Percentiles rank a stretch among this genome's conserved stretches.
These are phyloP conservation scores for Xiphophorus maculatus DNA, from an alignment of 2,113 vertebrate species.

Conservation along the genomic window DNA sequence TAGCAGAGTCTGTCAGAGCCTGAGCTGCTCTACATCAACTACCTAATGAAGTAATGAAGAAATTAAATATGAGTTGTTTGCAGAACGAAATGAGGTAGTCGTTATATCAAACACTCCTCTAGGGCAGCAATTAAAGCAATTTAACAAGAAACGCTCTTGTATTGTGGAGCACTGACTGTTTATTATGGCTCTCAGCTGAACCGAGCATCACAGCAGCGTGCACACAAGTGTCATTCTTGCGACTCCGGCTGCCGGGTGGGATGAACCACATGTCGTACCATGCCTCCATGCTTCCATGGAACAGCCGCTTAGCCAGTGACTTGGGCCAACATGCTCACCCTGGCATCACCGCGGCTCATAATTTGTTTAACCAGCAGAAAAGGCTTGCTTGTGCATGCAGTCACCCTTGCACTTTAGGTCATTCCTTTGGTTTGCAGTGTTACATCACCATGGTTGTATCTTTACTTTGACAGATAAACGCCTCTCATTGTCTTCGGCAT, in stretches of 20 bases:
- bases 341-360: slow-evolving; percentile 41
- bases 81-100: background rate
- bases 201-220: slow-evolving; percentile 36
- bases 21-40: slow-evolving; percentile 19
- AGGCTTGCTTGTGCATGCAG: slow-evolving; percentile 34
- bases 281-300: slow-evolving; percentile 50
- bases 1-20: background rate
- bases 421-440: slow-evolving; percentile 20
- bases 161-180: slow-evolving; percentile 9
- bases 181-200: slow-evolving; percentile 28
- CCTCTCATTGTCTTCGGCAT: slow-evolving; percentile 27
- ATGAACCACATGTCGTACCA: slow-evolving; percentile 53
- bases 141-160: background rate
- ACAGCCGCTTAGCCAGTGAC: slow-evolving; percentile 50
- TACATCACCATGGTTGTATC: background rate
- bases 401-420: slow-evolving; percentile 22
- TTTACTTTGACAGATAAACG: slow-evolving; percentile 27
- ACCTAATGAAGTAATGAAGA: background rate
- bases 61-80: background rate
- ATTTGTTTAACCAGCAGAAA: slow-evolving; percentile 51
- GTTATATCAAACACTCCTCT: slow-evolving; percentile 1
- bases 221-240: slow-evolving; percentile 61
- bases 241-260: slow-evolving; percentile 51
- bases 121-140: background rate
- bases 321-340: slow-evolving; percentile 40